Evolutionary conservation across 2,888 invertebrate genomes (phyloP).

Genomic region (Torymus auratus): DNA sequence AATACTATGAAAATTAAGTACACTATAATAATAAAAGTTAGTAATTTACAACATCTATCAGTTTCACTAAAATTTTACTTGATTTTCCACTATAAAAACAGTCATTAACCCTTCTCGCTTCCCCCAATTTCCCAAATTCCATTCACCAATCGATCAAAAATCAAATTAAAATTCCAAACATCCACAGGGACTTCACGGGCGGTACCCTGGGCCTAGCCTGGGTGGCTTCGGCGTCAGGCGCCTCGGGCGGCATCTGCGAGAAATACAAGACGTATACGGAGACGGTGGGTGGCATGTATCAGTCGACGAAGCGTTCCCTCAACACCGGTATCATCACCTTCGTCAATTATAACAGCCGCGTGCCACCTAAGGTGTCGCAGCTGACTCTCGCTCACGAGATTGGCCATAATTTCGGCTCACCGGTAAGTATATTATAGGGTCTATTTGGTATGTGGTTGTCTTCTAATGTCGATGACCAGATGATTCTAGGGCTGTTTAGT

Average conservation of each 20-base stretch:
- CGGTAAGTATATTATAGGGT: constrained; percentile 80
- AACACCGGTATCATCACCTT: constrained; percentile 99
- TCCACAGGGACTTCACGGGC: constrained; percentile 92
- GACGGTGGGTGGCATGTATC: constrained; percentile 95
- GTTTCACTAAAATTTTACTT: too few species aligned
- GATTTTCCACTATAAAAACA: too few species aligned
- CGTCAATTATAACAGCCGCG: constrained; percentile 97
- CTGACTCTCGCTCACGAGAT: constrained; percentile 98
- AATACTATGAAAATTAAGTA: too few species aligned
- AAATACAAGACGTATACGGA: constrained; percentile 98
- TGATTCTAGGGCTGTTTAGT: too few species aligned
- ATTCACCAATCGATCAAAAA: too few species aligned
- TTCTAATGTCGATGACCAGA: too few species aligned
- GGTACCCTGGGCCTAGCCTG: constrained; percentile 99
- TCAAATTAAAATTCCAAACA: too few species aligned
- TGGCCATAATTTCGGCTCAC: constrained; percentile 99
- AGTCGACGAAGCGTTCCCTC: constrained; percentile 94
- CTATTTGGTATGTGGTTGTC: too few species aligned
- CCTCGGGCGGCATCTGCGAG: constrained; percentile 99
- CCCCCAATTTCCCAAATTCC: too few species aligned
- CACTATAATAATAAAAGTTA: too few species aligned
- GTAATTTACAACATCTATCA: too few species aligned
- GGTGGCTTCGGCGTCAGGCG: constrained; percentile 98
- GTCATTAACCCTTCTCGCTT: too few species aligned
- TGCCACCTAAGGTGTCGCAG: constrained; percentile 98